Conservation (phyloP, 2,113 vertebrate species). For the Melanerpes aurifrons region DNA sequence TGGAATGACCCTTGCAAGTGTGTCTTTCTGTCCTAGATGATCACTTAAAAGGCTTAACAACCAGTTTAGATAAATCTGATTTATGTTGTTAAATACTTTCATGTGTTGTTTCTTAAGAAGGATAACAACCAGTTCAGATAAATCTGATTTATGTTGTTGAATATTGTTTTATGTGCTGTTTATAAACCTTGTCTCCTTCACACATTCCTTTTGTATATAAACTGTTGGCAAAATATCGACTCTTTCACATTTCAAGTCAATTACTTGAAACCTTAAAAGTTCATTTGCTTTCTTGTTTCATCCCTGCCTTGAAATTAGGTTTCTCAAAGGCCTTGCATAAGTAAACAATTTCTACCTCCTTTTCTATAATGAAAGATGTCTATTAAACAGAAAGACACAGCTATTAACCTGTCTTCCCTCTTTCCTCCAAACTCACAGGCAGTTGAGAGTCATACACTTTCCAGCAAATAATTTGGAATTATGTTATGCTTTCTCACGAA, state of each 20-base stretch:
- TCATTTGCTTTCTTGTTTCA: constrained; percentile 16
- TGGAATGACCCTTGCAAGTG: not conserved
- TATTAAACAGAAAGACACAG: constrained; percentile 1
- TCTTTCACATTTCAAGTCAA: not conserved
- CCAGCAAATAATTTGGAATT: constrained; percentile 26
- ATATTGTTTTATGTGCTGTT: not conserved
- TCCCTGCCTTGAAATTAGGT: not conserved
- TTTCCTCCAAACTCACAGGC: not conserved
- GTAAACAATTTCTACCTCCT: not conserved
- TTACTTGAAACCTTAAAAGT: not conserved
- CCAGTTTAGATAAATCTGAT: not conserved
- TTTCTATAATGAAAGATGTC: not conserved
- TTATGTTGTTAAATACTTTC: not conserved
- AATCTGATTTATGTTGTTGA: not conserved
- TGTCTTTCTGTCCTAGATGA: not conserved
- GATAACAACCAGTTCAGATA: not conserved
- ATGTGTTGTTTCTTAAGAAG: not conserved
- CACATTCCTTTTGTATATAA: not conserved
- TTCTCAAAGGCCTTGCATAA: not conserved
- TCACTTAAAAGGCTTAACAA: not conserved
- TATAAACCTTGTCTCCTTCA: not conserved
- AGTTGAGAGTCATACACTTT: not conserved
- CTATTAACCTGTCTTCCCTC: not conserved
- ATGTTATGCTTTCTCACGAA: not conserved
- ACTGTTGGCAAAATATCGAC: not conserved